Base-by-base conservation (phyloP, 2,113 vertebrate species). In the Sander lucioperca region DNA sequence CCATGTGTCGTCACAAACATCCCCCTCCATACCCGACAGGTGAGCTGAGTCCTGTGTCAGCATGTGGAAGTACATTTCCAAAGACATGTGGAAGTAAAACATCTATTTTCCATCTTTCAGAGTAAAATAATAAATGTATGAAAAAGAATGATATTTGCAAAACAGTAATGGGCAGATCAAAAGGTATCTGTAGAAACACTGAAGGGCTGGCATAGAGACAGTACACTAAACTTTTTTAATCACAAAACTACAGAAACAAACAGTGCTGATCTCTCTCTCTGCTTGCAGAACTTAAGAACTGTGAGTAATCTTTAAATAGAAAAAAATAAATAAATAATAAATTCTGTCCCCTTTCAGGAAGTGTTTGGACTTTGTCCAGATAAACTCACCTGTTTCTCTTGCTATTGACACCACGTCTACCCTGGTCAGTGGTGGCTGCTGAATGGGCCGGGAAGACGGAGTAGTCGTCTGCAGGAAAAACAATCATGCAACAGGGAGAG, bases 361-460 rank as follows among this genome's bases (percentile, higher is more conserved):
- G 18, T 11, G 5, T 30, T 15, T n/a, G n/a, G 3, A 45, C 11
- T 27, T 23, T 0, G 6, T 62, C 11, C 30, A 51, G 8, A 47
- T 70, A 14, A 71, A 79, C 87, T 94, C 86, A 95, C 94, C 92
- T 33, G 78, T 86, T 56, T 70, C 83, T 80, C 61, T 86, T 15
- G 47, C 12, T 5, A 53, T 1, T 1, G 69, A 71, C 10, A 27
- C 58, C 7, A 88, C 73, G 8, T 54, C 75, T n/a, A 59, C 88
- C 48, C 23, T 82, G 7, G 23, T 85, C 39, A 95, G 68, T 0
- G 95, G 95, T 0, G 95, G 95, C 79, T 85, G 90, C 39, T 86
- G 94, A 27, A 96, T 93, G 3, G 95, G 95, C 2, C 79, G 79
- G 16, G 91, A 88, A 7, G 92, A 79, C 16, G 89, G 89, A n/a